Evolutionary conservation across 2,888 invertebrate species (phyloP).

Genomic region (Pachymerium ferrugineum): DNA sequence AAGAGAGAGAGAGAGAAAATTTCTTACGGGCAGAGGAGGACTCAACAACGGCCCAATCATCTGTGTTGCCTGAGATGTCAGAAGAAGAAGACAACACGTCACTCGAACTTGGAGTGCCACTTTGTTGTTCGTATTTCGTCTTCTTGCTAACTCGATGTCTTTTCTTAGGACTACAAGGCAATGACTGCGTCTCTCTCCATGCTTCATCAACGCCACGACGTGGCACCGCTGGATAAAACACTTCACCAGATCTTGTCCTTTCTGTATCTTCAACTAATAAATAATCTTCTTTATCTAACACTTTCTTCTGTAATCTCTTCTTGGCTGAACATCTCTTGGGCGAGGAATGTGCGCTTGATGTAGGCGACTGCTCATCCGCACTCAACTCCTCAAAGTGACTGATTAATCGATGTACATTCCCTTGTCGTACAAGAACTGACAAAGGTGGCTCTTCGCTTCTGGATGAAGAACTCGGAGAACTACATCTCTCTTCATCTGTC

Average conservation of each 20-base stretch:
- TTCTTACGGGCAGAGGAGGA: neutral
- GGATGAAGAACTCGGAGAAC: conserved; percentile 8
- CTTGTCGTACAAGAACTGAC: conserved; percentile 23
- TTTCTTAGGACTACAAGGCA: conserved; percentile 32
- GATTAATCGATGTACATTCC: conserved; percentile 30
- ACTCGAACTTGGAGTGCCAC: neutral
- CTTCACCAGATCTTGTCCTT: neutral
- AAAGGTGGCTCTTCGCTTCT: neutral
- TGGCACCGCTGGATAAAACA: neutral
- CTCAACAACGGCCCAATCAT: neutral
- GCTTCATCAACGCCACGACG: too few species aligned
- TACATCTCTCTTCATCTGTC: conserved; percentile 19
- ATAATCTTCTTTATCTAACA: conserved; percentile 5
- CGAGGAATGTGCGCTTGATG: conserved; percentile 6
- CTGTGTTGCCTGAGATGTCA: conserved; percentile 6
- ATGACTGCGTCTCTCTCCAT: conserved; percentile 25
- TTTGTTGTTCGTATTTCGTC: neutral
- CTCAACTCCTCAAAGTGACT: conserved; percentile 32
- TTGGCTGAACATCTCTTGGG: neutral
- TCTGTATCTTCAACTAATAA: neutral
- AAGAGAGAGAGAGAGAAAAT: neutral
- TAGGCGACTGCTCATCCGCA: conserved; percentile 33
- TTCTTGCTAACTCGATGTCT: neutral
- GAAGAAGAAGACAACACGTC: neutral
- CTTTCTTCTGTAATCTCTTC: conserved; percentile 16